phyloP scores from a whole-genome alignment of 2,797 vertebrate genomes.

The Neosilurus hyrtlii region DNA sequence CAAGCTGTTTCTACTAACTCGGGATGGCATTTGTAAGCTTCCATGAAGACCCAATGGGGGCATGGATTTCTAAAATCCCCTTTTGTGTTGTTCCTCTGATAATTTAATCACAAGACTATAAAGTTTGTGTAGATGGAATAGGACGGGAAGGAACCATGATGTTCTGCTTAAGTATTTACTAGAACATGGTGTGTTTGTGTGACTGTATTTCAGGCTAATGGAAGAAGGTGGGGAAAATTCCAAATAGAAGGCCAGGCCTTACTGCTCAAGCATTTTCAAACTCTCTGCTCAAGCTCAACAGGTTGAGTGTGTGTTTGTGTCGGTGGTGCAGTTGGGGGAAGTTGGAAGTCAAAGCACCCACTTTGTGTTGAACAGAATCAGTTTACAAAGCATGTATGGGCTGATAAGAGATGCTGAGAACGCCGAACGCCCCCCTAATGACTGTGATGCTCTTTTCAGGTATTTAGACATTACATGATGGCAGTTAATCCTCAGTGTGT shows the following conservation, averaged over 20 bases:
- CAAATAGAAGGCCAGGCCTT: slow-evolving; percentile 5
- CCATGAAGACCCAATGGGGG: neutral
- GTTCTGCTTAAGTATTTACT: slow-evolving; percentile 31
- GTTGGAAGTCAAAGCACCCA: neutral
- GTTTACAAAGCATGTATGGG: neutral
- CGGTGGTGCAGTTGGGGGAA: slow-evolving; percentile 12
- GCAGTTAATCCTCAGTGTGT: neutral
- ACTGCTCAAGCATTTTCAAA: slow-evolving; percentile 15
- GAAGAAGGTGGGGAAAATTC: neutral
- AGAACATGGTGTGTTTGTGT: neutral
- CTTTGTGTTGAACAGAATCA: neutral
- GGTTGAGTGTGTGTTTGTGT: slow-evolving; percentile 12
- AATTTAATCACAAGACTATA: slow-evolving; percentile 4
- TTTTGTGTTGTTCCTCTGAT: neutral
- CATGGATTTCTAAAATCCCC: neutral
- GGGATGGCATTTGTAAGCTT: neutral
- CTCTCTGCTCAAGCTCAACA: no score
- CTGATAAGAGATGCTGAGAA: neutral
- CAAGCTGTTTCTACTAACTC: neutral
- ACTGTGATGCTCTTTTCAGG: slow-evolving; percentile 16
- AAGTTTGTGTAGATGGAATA: neutral
- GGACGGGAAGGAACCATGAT: neutral
- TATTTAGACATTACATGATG: neutral
- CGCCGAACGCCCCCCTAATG: neutral
- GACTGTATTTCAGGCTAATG: neutral